Evolutionary conservation across 1,140 invertebrate genomes (phyloP), one percentile per base, ranked within the genome.

Genomic region (Pristionchus pacificus): DNA sequence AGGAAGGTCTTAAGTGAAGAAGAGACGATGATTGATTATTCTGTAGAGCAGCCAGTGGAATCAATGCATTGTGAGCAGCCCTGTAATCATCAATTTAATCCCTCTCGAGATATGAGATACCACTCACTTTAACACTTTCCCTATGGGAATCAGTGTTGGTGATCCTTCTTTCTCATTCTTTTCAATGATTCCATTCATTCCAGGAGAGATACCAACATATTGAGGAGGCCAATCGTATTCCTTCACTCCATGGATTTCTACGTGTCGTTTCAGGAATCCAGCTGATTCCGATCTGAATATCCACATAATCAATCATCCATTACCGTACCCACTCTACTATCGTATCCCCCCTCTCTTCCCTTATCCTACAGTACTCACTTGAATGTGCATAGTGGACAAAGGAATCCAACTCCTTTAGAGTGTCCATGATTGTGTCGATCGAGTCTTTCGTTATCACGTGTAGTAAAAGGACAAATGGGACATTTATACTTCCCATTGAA

Each of bases 201-300:
- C 6, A 13, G 24, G 60, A 10, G 60, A 25, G 60, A 25, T 30
- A 10, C 49, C 49, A 14, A 66, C 30, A n/a, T 14, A 66, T 13
- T 38, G 32, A 19, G 65, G 65, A n/a, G 65, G 65, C 65, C 65
- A 66, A 3, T 31, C 31, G 25, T 24, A 66, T 14, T 66, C 32
- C 2, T 6, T 19, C 15, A 38, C 38, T 38, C 49, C 49, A 38
- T 66, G 65, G 27, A 66, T 57, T 13, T 66, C 65, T 15, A 66
- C 65, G n/a, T 66, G 65, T 19, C 65, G 3, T 38, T 66, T 66
- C 3, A 66, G 65, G 38, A 66, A 66, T 49, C 65, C 65, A 29
- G 14, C 24, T 15, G 65, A 66, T 13, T 14, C n/a, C 3, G 65
- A 38, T 29, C 65, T 66, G 65, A 49, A n/a, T n/a, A n/a, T n/a